Percentiles rank a stretch among this genome's conserved stretches.
Evolutionary conservation across 2,113 vertebrate genomes (phyloP).

Genomic region (Petrocephalus zakoni): DNA sequence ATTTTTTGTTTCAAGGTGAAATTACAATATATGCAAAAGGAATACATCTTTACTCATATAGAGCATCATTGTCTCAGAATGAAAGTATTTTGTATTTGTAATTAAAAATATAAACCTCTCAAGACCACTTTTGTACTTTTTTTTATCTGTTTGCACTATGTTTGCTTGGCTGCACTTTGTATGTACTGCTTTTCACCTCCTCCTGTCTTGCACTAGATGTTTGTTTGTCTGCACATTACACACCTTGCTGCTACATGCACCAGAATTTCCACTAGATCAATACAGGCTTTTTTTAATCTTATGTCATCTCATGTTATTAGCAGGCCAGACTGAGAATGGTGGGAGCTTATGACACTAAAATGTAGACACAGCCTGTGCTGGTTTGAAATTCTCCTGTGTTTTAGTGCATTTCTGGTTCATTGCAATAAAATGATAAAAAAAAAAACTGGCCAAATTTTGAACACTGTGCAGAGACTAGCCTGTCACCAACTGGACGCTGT

Average conservation of each 20-base stretch:
- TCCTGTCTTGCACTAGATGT: not conserved
- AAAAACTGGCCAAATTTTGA: not conserved
- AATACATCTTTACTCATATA: not conserved
- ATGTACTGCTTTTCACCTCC: not conserved
- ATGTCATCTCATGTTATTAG: not conserved
- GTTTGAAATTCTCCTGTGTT: not conserved
- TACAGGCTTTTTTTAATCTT: not conserved
- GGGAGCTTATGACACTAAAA: not conserved
- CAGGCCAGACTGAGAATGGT: not conserved
- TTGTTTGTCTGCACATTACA: not conserved
- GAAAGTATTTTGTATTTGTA: not conserved
- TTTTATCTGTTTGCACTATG: not conserved
- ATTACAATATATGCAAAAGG: not conserved
- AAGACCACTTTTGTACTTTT: not conserved
- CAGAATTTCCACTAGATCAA: not conserved
- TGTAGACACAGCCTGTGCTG: not conserved
- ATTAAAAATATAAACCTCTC: not conserved
- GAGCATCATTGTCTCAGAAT: not conserved
- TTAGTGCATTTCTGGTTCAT: not conserved
- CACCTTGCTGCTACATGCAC: not conserved
- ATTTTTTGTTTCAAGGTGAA: not conserved
- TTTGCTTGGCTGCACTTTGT: not conserved
- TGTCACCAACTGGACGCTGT: not conserved
- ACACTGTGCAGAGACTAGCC: not conserved
- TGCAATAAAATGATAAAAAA: not conserved